These are phyloP conservation scores for Ramphastos sulfuratus DNA, from an alignment of 2,113 vertebrate genomes.

Conservation along the genomic window DNA sequence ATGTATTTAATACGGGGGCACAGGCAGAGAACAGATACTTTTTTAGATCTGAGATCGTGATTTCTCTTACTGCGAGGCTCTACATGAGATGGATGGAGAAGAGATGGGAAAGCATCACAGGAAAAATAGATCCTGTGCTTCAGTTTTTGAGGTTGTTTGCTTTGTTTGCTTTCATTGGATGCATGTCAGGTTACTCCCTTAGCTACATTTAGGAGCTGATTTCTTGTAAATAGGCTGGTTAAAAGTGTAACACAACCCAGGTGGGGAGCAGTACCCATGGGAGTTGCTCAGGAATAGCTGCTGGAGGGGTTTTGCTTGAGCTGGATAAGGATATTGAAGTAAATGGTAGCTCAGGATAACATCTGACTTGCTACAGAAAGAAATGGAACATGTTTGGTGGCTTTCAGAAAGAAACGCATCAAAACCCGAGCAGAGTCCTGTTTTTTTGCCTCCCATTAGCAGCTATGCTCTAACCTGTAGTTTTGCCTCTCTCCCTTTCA, in stretches of 20 bases:
- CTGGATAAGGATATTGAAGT: background rate
- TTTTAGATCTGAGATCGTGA: background rate
- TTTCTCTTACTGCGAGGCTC: background rate
- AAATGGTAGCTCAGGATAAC: background rate
- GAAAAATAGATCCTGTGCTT: background rate
- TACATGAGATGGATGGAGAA: background rate
- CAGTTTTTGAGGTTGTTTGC: rapidly evolving
- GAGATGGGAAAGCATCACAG: background rate
- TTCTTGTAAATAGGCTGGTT: background rate
- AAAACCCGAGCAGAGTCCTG: background rate
- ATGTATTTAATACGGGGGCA: background rate
- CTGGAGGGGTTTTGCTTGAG: background rate
- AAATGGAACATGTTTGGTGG: background rate
- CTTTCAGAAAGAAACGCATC: background rate
- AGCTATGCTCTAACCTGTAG: background rate
- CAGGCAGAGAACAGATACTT: background rate
- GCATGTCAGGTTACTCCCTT: background rate
- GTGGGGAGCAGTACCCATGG: background rate
- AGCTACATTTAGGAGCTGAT: background rate
- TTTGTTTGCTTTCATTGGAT: background rate
- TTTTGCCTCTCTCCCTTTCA: background rate
- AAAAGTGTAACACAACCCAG: background rate
- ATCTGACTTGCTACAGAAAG: background rate
- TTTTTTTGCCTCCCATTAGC: background rate
- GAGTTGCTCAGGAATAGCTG: background rate